These are phyloP conservation scores for Leptothorax acervorum DNA, from an alignment of 2,888 invertebrate genomes.

Conservation along the genomic window DNA sequence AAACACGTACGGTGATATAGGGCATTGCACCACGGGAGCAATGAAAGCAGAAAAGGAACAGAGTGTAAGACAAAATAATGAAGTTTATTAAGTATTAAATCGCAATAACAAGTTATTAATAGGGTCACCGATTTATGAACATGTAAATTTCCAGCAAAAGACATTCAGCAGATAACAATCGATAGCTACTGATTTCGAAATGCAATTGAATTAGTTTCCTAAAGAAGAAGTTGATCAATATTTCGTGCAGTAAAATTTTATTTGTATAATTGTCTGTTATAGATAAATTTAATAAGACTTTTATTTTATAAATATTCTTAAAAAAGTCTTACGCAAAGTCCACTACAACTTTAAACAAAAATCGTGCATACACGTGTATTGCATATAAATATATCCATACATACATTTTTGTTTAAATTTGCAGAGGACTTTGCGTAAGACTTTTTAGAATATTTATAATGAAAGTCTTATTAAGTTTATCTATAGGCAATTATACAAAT, in stretches of 20 bases:
- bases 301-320: not conserved
- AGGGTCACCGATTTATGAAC: not conserved
- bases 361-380: no score
- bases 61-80: not conserved
- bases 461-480: no score
- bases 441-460: no score
- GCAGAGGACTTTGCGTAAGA: no score
- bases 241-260: not conserved
- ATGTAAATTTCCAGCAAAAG: not conserved
- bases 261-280: no score
- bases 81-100: not conserved
- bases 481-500: no score
- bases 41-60: not conserved
- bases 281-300: not conserved
- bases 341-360: not conserved
- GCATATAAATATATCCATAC: no score
- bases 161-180: not conserved
- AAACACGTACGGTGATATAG: slow-evolving; percentile 37
- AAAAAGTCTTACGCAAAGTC: not conserved
- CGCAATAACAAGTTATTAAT: not conserved
- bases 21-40: slow-evolving; percentile 39
- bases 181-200: not conserved
- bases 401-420: no score
- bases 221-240: not conserved
- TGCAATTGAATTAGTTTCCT: not conserved